These are phyloP conservation scores for Cladopsammia gracilis DNA, from an alignment of 64 coral and sea anemone genomes.

Conservation along the genomic window DNA sequence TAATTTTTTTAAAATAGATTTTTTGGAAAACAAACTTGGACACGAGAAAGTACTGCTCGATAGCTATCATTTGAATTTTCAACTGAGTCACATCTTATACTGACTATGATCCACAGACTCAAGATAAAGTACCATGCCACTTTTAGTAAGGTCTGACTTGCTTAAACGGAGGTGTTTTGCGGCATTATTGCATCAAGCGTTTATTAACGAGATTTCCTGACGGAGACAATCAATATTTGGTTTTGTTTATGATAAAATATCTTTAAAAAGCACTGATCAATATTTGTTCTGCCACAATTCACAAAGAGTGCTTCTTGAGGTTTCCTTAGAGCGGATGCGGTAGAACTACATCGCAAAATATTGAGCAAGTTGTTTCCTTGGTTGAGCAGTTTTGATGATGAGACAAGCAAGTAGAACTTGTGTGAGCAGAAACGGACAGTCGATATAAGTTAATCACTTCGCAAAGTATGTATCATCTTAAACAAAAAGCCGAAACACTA, in stretches of 20 bases:
- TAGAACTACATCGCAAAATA: neutral
- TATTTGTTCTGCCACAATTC: constrained; percentile 1
- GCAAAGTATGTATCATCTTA: too few species aligned
- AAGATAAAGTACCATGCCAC: too few species aligned
- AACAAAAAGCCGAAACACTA: too few species aligned
- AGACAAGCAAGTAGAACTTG: too few species aligned
- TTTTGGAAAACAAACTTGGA: too few species aligned
- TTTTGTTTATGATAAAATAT: neutral
- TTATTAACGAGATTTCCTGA: constrained; percentile 15
- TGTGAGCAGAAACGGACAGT: too few species aligned
- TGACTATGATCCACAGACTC: neutral
- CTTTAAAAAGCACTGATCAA: neutral
- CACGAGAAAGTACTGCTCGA: too few species aligned
- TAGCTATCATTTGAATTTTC: too few species aligned
- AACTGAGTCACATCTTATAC: too few species aligned
- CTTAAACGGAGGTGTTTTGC: neutral
- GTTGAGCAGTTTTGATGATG: neutral
- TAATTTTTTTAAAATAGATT: too few species aligned
- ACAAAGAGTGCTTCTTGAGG: neutral
- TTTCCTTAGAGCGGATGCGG: neutral
- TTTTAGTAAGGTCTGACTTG: neutral
- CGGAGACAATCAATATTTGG: neutral
- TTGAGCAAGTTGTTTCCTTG: constrained; percentile 4
- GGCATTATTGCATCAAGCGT: neutral
- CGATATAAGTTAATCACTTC: too few species aligned